phyloP scores from a whole-genome alignment of 2,113 vertebrate species.

The Callocephalon fimbriatum region DNA sequence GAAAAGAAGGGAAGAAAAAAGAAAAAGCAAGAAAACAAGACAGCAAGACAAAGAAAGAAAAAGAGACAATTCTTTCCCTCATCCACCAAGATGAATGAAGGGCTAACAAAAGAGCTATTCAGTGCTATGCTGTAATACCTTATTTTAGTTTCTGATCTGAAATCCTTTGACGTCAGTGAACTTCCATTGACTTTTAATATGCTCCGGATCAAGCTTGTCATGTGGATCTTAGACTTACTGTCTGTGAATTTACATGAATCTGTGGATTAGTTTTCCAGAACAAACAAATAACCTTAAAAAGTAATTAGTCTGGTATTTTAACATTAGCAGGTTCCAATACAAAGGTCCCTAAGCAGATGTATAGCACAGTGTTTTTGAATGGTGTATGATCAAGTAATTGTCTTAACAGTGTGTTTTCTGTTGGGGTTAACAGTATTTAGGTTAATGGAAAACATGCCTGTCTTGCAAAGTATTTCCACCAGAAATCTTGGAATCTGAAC shows the following conservation, averaged over 20 bases:
- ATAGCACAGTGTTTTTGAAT: conserved; percentile 1
- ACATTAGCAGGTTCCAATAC: neutral
- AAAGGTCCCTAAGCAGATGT: neutral
- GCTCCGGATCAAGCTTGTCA: neutral
- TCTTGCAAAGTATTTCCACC: conserved; percentile 64
- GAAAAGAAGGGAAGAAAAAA: neutral
- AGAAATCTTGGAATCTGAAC: conserved; percentile 65
- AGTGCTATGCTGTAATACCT: neutral
- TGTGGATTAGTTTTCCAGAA: neutral
- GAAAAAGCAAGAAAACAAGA: neutral
- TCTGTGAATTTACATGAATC: conserved; percentile 1
- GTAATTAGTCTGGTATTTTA: neutral
- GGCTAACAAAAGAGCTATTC: conserved; percentile 14
- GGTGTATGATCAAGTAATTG: conserved; percentile 19
- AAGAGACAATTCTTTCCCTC: neutral
- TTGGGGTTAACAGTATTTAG: conserved; percentile 64
- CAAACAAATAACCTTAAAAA: neutral
- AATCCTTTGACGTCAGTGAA: conserved; percentile 47
- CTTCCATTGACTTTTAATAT: conserved; percentile 15
- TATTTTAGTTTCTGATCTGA: conserved; percentile 36
- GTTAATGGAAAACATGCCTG: conserved; percentile 73
- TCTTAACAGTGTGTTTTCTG: conserved; percentile 58
- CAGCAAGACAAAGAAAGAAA: neutral
- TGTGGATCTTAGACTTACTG: conserved; percentile 28
- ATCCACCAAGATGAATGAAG: neutral